Evolutionary conservation across 2,888 invertebrate genomes (phyloP).

Genomic region (Sisyra terminalis): DNA sequence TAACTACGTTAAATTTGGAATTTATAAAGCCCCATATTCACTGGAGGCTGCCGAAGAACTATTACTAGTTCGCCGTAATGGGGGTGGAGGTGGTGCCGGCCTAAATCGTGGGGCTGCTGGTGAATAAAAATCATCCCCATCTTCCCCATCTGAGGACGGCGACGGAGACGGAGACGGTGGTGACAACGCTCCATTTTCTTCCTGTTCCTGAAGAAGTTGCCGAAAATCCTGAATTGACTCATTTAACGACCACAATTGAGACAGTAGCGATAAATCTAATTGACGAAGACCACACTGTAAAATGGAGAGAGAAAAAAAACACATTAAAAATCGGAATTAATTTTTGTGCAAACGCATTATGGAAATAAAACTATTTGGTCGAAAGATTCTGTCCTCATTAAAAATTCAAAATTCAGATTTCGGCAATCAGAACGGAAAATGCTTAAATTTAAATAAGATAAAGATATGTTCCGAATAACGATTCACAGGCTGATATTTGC

Average conservation of each 20-base stretch:
- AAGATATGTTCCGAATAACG: too few species aligned
- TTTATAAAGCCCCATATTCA: constrained; percentile 16
- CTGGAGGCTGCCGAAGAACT: constrained; percentile 20
- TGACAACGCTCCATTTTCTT: constrained; percentile 25
- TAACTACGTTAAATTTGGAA: neutral
- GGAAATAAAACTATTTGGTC: too few species aligned
- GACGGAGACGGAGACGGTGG: constrained; percentile 36
- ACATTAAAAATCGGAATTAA: constrained; percentile 8
- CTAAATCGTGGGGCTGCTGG: constrained; percentile 21
- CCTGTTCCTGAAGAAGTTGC: constrained; percentile 40
- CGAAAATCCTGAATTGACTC: constrained; percentile 84
- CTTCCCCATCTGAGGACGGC: constrained; percentile 33
- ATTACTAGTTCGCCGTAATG: constrained; percentile 22
- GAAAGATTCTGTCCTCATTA: too few species aligned
- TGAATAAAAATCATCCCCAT: constrained; percentile 19
- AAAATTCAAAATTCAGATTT: too few species aligned
- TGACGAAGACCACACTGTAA: constrained; percentile 78
- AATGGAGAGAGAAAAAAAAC: constrained; percentile 14
- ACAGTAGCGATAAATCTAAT: constrained; percentile 72
- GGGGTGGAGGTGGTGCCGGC: constrained; percentile 30
- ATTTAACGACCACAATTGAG: constrained; percentile 83
- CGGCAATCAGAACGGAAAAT: too few species aligned
- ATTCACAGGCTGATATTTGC: too few species aligned
- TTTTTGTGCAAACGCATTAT: too few species aligned
- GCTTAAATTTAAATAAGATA: too few species aligned